Conservation (phyloP, 2,888 invertebrate genomes). For the Anoplius nigerrimus region DNA sequence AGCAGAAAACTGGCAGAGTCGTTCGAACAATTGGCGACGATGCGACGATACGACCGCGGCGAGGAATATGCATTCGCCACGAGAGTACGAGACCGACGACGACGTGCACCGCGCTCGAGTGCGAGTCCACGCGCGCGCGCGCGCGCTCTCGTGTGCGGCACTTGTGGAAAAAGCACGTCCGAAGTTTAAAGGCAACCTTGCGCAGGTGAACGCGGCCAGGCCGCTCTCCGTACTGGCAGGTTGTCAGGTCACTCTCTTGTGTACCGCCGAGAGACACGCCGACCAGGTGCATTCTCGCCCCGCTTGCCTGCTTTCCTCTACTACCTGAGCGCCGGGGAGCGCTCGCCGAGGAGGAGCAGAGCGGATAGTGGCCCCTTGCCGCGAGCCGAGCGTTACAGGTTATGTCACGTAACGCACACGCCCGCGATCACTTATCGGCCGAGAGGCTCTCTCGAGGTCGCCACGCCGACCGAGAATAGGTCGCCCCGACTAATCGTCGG, state of each 20-base stretch:
- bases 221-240: slow-evolving; percentile 60
- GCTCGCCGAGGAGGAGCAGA: slow-evolving; percentile 36
- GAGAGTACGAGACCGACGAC: too few relatives aligned
- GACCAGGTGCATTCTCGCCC: slow-evolving; percentile 66
- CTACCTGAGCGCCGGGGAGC: slow-evolving; percentile 48
- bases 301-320: slow-evolving; percentile 63
- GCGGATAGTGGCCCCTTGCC: slow-evolving; percentile 45
- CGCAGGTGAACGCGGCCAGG: slow-evolving; percentile 64
- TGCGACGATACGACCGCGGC: too few relatives aligned
- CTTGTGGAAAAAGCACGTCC: not conserved
- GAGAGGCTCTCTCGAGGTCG: slow-evolving; percentile 62
- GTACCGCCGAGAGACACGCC: slow-evolving; percentile 59
- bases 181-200: slow-evolving; percentile 55
- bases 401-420: slow-evolving; percentile 59
- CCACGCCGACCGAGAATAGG: slow-evolving; percentile 48
- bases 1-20: slow-evolving; percentile 12
- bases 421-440: slow-evolving; percentile 60
- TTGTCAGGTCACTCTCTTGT: slow-evolving; percentile 68
- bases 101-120: slow-evolving; percentile 22
- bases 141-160: not conserved
- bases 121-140: not conserved
- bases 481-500: slow-evolving; percentile 34
- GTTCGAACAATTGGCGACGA: too few relatives aligned
- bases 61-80: too few relatives aligned
- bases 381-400: slow-evolving; percentile 52